A percentile compares a stretch with the other conserved stretches of the same genome.
phyloP scores from a whole-genome alignment of 2,888 invertebrate species.

The Epicampocera succincta region DNA sequence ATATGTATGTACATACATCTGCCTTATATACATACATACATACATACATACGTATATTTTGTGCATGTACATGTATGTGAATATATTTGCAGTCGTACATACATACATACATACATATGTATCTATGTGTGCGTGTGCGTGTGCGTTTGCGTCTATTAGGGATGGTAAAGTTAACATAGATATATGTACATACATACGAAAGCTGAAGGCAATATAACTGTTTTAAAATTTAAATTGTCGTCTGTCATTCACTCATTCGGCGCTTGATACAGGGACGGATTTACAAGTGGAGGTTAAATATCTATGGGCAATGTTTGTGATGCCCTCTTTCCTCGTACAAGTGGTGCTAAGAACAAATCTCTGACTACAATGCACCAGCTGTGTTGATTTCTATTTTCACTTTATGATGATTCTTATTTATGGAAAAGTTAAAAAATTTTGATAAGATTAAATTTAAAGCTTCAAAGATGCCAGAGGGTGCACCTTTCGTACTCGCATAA shows the following conservation, averaged over 20 bases:
- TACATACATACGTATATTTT: too few relatives aligned
- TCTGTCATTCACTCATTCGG: slow-evolving; percentile 19
- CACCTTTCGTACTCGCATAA: slow-evolving; percentile 27
- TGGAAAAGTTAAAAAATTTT: slow-evolving; percentile 66
- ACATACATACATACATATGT: too few relatives aligned
- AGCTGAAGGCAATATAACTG: slow-evolving; percentile 40
- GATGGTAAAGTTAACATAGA: too few relatives aligned
- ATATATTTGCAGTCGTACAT: too few relatives aligned
- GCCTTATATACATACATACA: slow-evolving; percentile 5
- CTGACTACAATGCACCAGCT: slow-evolving; percentile 64
- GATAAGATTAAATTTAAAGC: slow-evolving; percentile 68
- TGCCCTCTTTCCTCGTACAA: slow-evolving; percentile 52
- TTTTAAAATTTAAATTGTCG: slow-evolving; percentile 36
- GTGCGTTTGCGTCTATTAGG: too few relatives aligned
- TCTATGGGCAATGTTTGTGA: slow-evolving; percentile 53
- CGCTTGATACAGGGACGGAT: slow-evolving; percentile 49
- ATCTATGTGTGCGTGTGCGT: too few relatives aligned
- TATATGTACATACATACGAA: too few relatives aligned
- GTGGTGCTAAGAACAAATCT: slow-evolving; percentile 64
- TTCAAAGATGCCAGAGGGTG: slow-evolving; percentile 63
- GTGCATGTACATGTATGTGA: too few relatives aligned
- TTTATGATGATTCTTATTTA: slow-evolving; percentile 57
- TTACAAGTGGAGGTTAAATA: slow-evolving; percentile 68
- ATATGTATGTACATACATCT: not conserved
- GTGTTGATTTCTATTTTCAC: slow-evolving; percentile 54